Percentiles rank a stretch among this genome's conserved stretches.
Evolutionary conservation across 2,113 vertebrate genomes (phyloP).

Genomic region (Balaeniceps rex): DNA sequence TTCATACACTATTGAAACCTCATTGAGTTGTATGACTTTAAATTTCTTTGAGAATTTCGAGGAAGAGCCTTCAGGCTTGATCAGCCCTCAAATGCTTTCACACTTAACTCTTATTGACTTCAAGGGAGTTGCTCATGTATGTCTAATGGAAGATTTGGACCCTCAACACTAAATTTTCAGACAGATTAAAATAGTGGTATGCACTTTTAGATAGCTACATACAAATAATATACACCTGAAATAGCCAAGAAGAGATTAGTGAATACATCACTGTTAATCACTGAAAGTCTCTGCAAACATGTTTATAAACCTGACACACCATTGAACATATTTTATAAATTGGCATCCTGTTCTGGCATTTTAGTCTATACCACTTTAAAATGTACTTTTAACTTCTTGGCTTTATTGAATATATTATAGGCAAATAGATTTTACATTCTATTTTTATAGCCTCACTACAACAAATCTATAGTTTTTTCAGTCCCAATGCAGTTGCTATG

Average conservation of each 20-base stretch:
- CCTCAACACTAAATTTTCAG: neutral
- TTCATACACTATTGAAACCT: rapidly evolving
- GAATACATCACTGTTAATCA: neutral
- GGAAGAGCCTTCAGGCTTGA: neutral
- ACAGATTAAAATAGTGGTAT: neutral
- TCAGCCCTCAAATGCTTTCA: neutral
- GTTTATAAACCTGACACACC: neutral
- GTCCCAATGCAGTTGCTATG: neutral
- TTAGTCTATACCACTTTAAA: neutral
- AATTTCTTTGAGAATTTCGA: neutral
- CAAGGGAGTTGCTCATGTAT: neutral
- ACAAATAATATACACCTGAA: neutral
- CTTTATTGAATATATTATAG: neutral
- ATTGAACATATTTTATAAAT: neutral
- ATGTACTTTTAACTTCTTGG: neutral
- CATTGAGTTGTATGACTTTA: neutral
- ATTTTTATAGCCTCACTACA: neutral
- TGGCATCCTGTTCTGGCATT: neutral
- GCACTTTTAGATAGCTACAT: neutral
- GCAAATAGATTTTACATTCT: neutral
- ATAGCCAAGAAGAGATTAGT: neutral
- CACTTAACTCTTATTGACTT: neutral
- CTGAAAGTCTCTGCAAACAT: neutral
- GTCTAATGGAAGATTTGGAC: neutral
- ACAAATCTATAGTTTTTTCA: neutral